Base-by-base conservation (phyloP, 2,888 invertebrate genomes). In the Amiota communis region DNA sequence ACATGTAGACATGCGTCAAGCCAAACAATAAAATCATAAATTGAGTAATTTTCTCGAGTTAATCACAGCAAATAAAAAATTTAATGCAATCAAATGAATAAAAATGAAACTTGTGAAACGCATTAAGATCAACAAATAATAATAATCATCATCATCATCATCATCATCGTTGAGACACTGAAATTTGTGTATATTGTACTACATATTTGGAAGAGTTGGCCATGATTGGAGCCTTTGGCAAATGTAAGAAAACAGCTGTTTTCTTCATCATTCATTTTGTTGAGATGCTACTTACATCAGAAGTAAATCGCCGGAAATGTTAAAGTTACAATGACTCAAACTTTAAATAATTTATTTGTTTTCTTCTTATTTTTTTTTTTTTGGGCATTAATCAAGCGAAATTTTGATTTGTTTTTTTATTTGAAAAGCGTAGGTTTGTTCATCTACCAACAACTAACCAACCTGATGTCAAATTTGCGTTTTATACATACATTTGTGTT, bases 281-380 rank as follows among this genome's bases (percentile, higher is more conserved):
- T 23, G 49, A 9, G 13, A 12, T 76, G 76, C 76, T 72, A 78
- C 23, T 23, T 69, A 77, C 73, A 74, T 80, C 83, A 78, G 83
- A 80, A 83, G 79, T 83, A 75, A 79, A 75, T 79, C 78, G 70
- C 63, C 72, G 74, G 72, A 71, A 73, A 74, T 72, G 36, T 36
- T 36, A 36, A 36, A 36, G 36, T 36, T 36, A 36, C 36, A 36
- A 36, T 36, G 36, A 36, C 36, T 36, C 36, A 36, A 36, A 36
- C 36, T 36, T 6, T 36, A 36, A 36, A 2, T 36, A 36, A 36
- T 36, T 36, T 36, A 1, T 72, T 71, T 51, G 69, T 46, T 20
- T 36, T 53, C n/a, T 10, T 68, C 12, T 69, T 11, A 51, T 48
- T 49, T 17, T 6, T 23, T 4, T 15, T 56, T 53, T 53, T 53